Evolutionary conservation across 1,140 invertebrate species (phyloP).

Genomic region (Philotrypesis tridentata): DNA sequence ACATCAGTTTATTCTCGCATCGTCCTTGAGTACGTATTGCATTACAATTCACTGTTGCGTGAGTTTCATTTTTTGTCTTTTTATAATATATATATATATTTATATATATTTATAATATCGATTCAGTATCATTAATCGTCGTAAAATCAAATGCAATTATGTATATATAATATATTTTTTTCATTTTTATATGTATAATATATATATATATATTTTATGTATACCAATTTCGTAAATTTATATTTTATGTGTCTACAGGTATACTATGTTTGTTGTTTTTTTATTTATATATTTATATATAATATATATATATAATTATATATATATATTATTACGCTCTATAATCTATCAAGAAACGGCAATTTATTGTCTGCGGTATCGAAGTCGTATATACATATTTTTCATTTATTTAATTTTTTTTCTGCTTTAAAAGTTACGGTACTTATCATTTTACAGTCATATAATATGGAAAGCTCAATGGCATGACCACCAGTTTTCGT

Average conservation of each 20-base stretch:
- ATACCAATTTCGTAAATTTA: constrained; percentile 58
- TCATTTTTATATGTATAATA: too few relatives aligned
- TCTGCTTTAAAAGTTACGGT: constrained; percentile 36
- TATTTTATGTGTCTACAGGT: constrained; percentile 52
- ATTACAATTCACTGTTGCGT: constrained; percentile 60
- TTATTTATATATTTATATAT: constrained; percentile 40
- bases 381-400: constrained; percentile 57
- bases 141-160: constrained; percentile 50
- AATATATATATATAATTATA: constrained; percentile 48
- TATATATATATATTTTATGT: constrained; percentile 46
- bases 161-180: constrained; percentile 42
- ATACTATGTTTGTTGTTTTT: constrained; percentile 53
- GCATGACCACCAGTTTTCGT: constrained; percentile 61
- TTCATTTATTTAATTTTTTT: constrained; percentile 37
- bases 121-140: constrained; percentile 12
- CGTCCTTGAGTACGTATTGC: constrained; percentile 64
- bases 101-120: constrained; percentile 31
- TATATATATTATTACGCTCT: constrained; percentile 53
- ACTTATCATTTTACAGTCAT: constrained; percentile 58
- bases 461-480: constrained; percentile 70
- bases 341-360: constrained; percentile 68
- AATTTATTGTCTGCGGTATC: constrained; percentile 72
- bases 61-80: constrained; percentile 57
- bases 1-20: constrained; percentile 45
- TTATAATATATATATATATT: constrained; percentile 49